These are phyloP conservation scores for Hippopotamyrus pictus DNA, from an alignment of 2,797 vertebrate species.

Conservation along the genomic window DNA sequence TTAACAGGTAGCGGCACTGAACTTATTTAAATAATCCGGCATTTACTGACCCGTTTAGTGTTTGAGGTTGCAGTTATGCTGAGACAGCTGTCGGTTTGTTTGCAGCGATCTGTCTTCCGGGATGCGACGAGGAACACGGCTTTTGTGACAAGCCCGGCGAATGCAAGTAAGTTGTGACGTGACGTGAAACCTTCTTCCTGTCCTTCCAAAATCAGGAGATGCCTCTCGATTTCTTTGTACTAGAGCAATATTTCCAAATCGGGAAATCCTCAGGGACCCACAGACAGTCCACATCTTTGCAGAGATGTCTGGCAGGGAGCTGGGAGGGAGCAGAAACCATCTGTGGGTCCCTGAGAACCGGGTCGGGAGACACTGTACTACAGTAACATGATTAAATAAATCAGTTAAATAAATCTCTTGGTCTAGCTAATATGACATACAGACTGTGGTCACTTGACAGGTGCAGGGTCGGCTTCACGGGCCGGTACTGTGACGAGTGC, in stretches of 20 bases:
- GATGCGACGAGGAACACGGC: slow-evolving; percentile 90
- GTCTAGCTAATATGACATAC: neutral
- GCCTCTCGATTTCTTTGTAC: neutral
- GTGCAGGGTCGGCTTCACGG: slow-evolving; percentile 95
- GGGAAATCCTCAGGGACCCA: neutral
- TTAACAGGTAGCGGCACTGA: slow-evolving; percentile 42
- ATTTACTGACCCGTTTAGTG: neutral
- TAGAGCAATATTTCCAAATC: neutral
- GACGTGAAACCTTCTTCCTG: neutral
- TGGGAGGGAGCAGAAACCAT: neutral
- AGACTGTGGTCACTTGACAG: slow-evolving; percentile 54
- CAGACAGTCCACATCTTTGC: neutral
- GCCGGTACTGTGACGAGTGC: slow-evolving; percentile 92
- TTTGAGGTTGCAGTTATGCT: neutral
- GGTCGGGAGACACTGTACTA: neutral
- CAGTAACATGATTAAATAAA: neutral
- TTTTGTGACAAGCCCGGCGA: slow-evolving; percentile 92
- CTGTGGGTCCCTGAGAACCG: neutral
- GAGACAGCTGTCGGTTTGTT: slow-evolving; percentile 40
- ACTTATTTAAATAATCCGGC: neutral
- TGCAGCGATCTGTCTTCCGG: slow-evolving; percentile 87
- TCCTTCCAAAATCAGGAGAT: neutral
- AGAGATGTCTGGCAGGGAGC: neutral
- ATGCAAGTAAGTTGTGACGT: slow-evolving; percentile 97
- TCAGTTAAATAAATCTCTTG: neutral